Conservation (phyloP, 2,113 vertebrate species). For the Aviceda subcristata region DNA sequence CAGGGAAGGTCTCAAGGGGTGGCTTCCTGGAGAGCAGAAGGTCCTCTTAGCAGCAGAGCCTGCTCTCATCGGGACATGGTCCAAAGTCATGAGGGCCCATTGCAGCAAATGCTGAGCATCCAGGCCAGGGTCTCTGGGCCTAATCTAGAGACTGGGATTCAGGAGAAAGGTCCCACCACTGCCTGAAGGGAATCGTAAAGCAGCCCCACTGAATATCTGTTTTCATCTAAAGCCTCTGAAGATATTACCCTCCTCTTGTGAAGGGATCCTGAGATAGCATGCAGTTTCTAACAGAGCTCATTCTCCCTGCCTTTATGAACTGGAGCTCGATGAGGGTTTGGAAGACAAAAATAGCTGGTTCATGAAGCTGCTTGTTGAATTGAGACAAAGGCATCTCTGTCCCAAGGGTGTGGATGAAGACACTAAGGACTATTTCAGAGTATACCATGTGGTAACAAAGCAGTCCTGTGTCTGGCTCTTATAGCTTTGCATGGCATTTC, state of each 20-base stretch:
- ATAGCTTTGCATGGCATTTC: background rate
- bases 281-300: background rate
- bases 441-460: fast-evolving
- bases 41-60: background rate
- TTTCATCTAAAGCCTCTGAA: background rate
- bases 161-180: background rate
- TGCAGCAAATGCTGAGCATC: background rate
- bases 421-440: background rate
- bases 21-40: background rate
- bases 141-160: background rate
- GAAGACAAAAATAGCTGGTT: background rate
- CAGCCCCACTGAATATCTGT: background rate
- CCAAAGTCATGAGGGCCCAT: background rate
- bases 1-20: background rate
- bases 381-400: background rate
- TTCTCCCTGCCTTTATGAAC: background rate
- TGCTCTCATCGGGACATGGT: fast-evolving
- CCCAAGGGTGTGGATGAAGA: background rate
- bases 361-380: background rate
- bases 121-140: background rate
- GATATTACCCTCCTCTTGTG: background rate
- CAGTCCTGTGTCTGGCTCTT: background rate
- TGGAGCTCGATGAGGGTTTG: background rate
- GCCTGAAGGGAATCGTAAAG: background rate
- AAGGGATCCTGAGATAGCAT: background rate